phyloP scores from a whole-genome alignment of 2,113 vertebrate genomes.

The Lanius collurio region DNA sequence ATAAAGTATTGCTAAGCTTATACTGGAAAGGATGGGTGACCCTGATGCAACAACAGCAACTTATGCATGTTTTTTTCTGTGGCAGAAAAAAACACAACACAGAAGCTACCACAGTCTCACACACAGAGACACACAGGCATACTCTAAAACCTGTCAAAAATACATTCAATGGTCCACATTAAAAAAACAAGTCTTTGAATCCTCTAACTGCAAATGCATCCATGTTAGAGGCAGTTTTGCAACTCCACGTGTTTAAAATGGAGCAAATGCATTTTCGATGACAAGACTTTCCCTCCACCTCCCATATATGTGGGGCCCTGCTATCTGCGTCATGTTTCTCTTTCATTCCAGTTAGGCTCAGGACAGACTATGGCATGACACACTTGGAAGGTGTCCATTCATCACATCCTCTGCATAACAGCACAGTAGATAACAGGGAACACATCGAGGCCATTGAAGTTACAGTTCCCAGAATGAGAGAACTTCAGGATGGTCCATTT shows the following conservation, averaged over 20 bases:
- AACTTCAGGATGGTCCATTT: neutral
- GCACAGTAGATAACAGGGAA: neutral
- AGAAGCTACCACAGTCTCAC: neutral
- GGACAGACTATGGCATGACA: neutral
- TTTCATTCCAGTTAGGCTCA: neutral
- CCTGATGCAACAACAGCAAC: neutral
- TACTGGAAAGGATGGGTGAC: neutral
- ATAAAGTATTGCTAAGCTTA: neutral
- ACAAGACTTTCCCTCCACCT: neutral
- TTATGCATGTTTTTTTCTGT: neutral
- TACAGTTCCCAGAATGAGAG: neutral
- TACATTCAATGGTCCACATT: neutral
- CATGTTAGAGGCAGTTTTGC: neutral
- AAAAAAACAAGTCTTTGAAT: neutral
- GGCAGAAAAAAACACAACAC: neutral
- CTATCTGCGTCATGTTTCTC: neutral
- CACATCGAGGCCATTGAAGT: fast-evolving
- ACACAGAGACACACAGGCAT: neutral
- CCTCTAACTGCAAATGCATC: neutral
- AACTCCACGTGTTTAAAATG: neutral
- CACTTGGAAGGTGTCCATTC: neutral
- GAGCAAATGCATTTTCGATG: neutral
- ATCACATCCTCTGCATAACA: neutral
- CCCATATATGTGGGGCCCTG: neutral
- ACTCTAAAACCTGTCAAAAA: neutral